Conservation (phyloP, 2,797 vertebrate genomes). For the Enteromius thamalakanensis region DNA sequence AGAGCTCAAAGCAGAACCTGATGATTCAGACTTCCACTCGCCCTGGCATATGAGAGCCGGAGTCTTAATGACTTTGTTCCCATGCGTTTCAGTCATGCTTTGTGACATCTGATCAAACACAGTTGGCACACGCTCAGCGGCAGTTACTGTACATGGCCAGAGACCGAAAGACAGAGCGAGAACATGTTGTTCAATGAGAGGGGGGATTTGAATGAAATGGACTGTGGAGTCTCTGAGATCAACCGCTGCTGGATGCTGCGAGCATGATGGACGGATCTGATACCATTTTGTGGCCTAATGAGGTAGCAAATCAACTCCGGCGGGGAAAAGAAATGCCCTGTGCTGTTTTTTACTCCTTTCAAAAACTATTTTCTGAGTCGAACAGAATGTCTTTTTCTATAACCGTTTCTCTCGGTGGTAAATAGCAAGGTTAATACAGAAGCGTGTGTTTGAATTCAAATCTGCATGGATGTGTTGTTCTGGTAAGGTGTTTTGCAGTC, state of each 20-base stretch:
- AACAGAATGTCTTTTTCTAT: constrained; percentile 13
- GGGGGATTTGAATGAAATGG: constrained; percentile 57
- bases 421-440: constrained; percentile 49
- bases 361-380: constrained; percentile 20
- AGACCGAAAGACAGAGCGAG: constrained; percentile 39
- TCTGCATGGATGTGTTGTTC: constrained; percentile 24
- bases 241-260: constrained; percentile 50
- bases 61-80: constrained; percentile 59
- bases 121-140: constrained; percentile 53
- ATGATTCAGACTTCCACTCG: constrained; percentile 69
- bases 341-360: constrained; percentile 1
- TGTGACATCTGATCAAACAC: constrained; percentile 60
- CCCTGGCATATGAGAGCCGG: constrained; percentile 57
- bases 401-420: constrained; percentile 35
- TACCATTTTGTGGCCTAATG: constrained; percentile 53
- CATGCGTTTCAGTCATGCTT: constrained; percentile 46
- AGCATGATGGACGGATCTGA: constrained; percentile 55
- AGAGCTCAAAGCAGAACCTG: constrained; percentile 65
- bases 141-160: constrained; percentile 52
- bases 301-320: constrained; percentile 54
- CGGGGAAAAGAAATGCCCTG: constrained; percentile 15
- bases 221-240: constrained; percentile 50
- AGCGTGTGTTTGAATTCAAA: constrained; percentile 32
- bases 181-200: constrained; percentile 52
- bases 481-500: constrained; percentile 68